Conservation (phyloP, 2,888 invertebrate genomes). For the Pachydiplax longipennis region DNA sequence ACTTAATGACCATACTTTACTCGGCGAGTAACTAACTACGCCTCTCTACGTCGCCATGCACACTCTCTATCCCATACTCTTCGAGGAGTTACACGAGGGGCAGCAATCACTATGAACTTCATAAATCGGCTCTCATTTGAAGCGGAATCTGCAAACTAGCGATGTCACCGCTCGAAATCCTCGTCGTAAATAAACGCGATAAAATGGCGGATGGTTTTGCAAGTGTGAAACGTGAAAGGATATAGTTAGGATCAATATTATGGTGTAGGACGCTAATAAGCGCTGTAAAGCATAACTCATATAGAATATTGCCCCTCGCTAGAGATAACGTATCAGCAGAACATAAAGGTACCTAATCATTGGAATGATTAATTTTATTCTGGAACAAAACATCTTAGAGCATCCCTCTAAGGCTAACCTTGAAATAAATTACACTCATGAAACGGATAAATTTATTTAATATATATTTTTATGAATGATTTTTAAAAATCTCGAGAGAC, state of each 20-base stretch:
- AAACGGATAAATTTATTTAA: no score
- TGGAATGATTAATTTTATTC: no score
- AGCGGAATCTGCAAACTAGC: neutral
- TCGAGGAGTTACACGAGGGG: neutral
- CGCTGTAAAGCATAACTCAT: no score
- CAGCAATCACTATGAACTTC: neutral
- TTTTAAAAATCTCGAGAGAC: no score
- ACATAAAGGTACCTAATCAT: no score
- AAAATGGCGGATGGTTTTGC: neutral
- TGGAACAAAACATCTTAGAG: no score
- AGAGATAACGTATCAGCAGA: no score
- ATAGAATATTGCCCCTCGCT: no score
- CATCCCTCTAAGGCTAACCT: no score
- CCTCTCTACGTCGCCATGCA: neutral
- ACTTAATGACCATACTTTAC: constrained; percentile 36
- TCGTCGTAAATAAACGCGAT: neutral
- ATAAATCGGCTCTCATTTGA: constrained; percentile 14
- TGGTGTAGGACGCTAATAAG: no score
- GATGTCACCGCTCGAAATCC: neutral
- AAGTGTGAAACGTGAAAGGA: neutral
- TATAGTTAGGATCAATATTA: neutral
- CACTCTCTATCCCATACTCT: neutral
- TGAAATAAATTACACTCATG: no score
- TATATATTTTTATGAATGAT: no score
- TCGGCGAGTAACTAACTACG: neutral